Percentiles rank a stretch among this genome's conserved stretches.
phyloP scores from a whole-genome alignment of 2,797 vertebrate species.

The Sus cebifrons region DNA sequence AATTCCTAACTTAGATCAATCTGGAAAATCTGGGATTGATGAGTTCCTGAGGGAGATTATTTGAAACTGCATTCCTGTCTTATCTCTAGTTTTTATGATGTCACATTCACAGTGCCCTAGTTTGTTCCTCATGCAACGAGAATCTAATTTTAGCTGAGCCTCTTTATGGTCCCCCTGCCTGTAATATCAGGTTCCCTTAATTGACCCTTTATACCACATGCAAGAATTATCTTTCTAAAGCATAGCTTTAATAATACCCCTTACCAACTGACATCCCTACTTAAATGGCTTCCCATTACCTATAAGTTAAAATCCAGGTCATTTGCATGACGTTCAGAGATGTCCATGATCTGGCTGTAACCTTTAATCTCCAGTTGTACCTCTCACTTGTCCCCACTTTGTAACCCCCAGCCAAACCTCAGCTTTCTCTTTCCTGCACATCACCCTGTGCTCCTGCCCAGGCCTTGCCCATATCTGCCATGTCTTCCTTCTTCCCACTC shows the following conservation, averaged over 20 bases:
- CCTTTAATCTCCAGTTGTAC: neutral
- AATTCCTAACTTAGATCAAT: neutral
- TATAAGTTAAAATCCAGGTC: conserved; percentile 40
- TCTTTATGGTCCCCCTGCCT: neutral
- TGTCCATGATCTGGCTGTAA: neutral
- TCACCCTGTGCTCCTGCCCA: neutral
- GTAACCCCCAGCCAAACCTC: neutral
- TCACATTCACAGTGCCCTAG: neutral
- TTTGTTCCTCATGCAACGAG: neutral
- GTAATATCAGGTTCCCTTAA: neutral
- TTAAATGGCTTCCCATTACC: conserved; percentile 25
- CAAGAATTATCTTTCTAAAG: conserved; percentile 37
- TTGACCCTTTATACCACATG: neutral
- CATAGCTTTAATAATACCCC: neutral
- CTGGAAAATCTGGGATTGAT: neutral
- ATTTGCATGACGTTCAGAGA: neutral
- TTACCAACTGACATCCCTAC: neutral
- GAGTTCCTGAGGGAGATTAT: neutral
- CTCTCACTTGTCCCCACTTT: neutral
- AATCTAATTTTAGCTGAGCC: neutral
- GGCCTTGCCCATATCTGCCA: neutral
- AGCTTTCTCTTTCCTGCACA: neutral
- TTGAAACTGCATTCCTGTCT: neutral
- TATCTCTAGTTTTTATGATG: neutral
- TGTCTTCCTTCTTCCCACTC: neutral